Evolutionary conservation across 2,888 invertebrate species (phyloP).

Genomic region (Pogonocherus hispidulus): DNA sequence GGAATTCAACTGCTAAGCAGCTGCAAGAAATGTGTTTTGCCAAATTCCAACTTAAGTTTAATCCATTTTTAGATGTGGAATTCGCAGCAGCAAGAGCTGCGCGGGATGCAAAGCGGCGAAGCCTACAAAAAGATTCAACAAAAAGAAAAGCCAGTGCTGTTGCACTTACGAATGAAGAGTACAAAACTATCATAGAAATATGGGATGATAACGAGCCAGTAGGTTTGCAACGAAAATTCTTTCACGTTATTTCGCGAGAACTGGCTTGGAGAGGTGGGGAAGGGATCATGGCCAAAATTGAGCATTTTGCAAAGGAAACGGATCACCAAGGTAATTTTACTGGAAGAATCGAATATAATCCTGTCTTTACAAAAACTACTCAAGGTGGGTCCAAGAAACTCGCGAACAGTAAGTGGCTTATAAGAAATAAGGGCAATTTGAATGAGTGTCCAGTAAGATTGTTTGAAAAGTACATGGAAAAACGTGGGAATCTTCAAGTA

Average conservation of each 20-base stretch:
- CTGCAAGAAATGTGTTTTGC: too few species aligned
- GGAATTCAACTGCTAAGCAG: too few species aligned
- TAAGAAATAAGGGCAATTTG: constrained; percentile 31
- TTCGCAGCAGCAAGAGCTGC: too few species aligned
- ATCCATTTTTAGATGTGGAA: too few species aligned
- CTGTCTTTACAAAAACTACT: constrained; percentile 45
- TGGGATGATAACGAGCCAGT: constrained; percentile 11
- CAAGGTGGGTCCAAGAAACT: constrained; percentile 41
- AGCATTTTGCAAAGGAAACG: constrained; percentile 29
- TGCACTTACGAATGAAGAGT: too few species aligned
- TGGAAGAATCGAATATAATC: constrained; percentile 45
- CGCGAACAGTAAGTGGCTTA: constrained; percentile 44
- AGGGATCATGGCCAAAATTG: constrained; percentile 27
- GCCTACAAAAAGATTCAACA: too few species aligned
- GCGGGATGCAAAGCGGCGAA: too few species aligned
- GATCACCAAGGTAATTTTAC: constrained; percentile 26
- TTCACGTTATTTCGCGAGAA: constrained; percentile 31
- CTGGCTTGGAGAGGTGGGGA: constrained; percentile 29
- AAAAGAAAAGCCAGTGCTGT: too few species aligned
- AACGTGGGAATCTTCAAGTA: constrained; percentile 27
- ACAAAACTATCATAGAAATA: too few species aligned
- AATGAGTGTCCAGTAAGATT: constrained; percentile 30
- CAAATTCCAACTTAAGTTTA: too few species aligned
- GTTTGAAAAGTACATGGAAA: constrained; percentile 31
- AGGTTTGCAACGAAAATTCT: constrained; percentile 16